Evolutionary conservation across 2,113 vertebrate species (phyloP).

Genomic region (Seriola dumerili): DNA sequence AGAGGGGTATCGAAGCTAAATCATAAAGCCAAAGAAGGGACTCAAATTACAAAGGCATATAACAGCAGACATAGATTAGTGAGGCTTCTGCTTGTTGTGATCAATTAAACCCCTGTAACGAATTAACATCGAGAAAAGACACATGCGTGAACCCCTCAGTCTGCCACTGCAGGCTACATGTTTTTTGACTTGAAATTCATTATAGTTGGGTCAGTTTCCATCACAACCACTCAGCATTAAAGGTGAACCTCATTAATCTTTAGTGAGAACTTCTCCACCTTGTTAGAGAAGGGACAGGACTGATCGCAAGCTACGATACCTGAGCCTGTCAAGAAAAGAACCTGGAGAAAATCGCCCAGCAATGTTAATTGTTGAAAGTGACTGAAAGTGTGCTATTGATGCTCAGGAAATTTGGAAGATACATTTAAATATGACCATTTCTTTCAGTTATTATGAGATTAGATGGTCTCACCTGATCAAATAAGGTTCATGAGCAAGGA

Average conservation of each 20-base stretch:
- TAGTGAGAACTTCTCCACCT: conserved; percentile 55
- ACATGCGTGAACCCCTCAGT: conserved; percentile 77
- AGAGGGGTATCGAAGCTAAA: neutral
- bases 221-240: conserved; percentile 77
- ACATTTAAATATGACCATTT: neutral
- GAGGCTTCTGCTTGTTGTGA: conserved; percentile 43
- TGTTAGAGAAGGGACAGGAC: neutral
- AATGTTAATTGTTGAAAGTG: neutral
- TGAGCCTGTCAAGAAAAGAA: neutral
- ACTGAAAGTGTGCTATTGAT: neutral
- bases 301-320: neutral
- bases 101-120: conserved; percentile 81
- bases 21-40: neutral
- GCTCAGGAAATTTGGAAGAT: neutral
- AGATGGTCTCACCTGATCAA: neutral
- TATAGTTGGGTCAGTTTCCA: conserved; percentile 82
- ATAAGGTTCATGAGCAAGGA: too few relatives aligned
- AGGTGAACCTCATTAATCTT: conserved; percentile 83
- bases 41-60: neutral
- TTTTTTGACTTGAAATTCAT: conserved; percentile 70
- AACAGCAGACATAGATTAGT: neutral
- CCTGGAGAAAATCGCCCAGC: neutral
- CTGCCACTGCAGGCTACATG: conserved; percentile 66
- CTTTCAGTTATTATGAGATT: neutral
- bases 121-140: conserved; percentile 84